Evolutionary conservation across 2,888 invertebrate species (phyloP).

Genomic region (Microctonus brassicae): DNA sequence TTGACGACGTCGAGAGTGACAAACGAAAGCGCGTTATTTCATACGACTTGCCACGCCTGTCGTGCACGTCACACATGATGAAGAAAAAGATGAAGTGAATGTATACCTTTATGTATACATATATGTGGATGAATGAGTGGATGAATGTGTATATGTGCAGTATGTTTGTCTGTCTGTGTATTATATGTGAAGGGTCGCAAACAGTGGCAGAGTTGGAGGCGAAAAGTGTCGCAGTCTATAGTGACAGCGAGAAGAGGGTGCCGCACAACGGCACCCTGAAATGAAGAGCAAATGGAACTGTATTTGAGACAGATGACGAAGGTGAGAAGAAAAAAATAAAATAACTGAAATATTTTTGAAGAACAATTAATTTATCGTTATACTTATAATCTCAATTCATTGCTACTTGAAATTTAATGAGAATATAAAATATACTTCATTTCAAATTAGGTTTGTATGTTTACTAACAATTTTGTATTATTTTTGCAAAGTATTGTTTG

Average conservation of each 20-base stretch:
- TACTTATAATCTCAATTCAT: background rate
- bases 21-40: constrained; percentile 28
- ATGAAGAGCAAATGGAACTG: background rate
- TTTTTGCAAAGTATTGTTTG: too few relatives aligned
- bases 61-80: constrained; percentile 9
- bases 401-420: background rate
- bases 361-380: background rate
- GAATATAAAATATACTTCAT: too few relatives aligned
- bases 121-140: background rate
- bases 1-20: constrained; percentile 23
- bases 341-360: background rate
- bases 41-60: constrained; percentile 26
- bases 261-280: background rate
- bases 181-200: background rate
- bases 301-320: constrained; percentile 4
- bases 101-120: background rate
- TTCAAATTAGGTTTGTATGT: too few relatives aligned
- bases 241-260: background rate
- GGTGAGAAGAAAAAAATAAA: background rate
- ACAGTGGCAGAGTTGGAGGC: background rate
- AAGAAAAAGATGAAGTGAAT: constrained; percentile 8
- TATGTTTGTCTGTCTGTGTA: too few relatives aligned
- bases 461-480: too few relatives aligned
- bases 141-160: too few relatives aligned
- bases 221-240: constrained; percentile 12